phyloP scores from a whole-genome alignment of 1,140 invertebrate genomes.

The Drosophila hydei region DNA sequence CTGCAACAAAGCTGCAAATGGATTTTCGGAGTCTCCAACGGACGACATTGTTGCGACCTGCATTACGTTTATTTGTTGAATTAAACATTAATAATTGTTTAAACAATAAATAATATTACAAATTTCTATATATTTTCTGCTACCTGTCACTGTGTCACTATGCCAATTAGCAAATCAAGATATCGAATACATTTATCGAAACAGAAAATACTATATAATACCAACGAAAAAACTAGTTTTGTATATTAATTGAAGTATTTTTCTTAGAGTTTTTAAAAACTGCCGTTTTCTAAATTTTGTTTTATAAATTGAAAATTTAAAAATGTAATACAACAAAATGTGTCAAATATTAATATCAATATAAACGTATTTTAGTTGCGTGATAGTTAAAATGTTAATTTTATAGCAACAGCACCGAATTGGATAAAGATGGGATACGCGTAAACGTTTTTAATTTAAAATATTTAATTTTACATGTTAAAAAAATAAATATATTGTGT shows the following conservation, averaged over 20 bases:
- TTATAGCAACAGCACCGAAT: no score
- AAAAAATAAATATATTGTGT: no score
- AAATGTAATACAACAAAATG: no score
- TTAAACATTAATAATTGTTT: background rate
- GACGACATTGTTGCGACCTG: conserved; percentile 54
- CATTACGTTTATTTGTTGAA: background rate
- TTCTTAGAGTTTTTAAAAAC: background rate
- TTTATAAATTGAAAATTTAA: background rate
- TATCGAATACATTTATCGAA: conserved; percentile 14
- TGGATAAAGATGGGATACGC: no score
- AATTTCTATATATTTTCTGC: conserved; percentile 23
- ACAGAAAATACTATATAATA: conserved; percentile 7
- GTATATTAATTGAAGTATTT: background rate
- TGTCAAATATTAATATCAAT: no score
- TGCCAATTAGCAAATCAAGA: conserved; percentile 17
- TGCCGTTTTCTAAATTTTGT: background rate
- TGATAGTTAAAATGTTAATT: no score
- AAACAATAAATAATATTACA: background rate
- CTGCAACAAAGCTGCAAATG: conserved; percentile 72
- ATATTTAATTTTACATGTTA: no score
- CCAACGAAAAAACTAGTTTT: conserved; percentile 9
- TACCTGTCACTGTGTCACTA: conserved; percentile 48
- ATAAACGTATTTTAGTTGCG: no score
- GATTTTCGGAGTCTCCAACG: conserved; percentile 61
- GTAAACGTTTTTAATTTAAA: no score